Percentiles rank a stretch among this genome's conserved stretches.
Evolutionary conservation across 2,113 vertebrate genomes (phyloP).

Genomic region (Xerus inauris): DNA sequence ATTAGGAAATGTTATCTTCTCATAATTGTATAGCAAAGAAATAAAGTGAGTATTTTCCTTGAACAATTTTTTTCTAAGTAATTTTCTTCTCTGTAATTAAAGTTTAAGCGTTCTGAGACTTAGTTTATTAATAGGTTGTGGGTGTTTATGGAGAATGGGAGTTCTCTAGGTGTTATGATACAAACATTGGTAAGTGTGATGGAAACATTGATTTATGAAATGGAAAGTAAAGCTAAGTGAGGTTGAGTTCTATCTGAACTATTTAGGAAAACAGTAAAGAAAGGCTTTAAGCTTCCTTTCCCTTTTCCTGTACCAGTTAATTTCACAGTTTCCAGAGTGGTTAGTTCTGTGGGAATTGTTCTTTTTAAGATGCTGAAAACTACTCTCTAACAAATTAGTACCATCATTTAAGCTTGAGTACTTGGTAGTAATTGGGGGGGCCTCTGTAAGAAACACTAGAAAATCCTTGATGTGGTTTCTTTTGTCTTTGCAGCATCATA

Average conservation of each 20-base stretch:
- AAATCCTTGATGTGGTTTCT: constrained; percentile 8
- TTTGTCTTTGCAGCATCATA: constrained; percentile 1
- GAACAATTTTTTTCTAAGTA: constrained; percentile 35
- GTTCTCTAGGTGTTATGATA: background rate
- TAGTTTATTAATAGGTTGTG: constrained; percentile 42
- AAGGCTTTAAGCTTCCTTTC: background rate
- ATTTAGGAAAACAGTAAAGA: background rate
- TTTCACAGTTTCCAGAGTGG: background rate
- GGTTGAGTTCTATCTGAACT: background rate
- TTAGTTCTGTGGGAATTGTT: background rate
- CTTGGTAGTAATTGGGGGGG: background rate
- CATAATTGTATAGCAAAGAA: constrained; percentile 51
- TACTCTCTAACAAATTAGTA: background rate
- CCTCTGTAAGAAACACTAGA: constrained; percentile 18
- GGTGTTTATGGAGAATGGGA: constrained; percentile 31
- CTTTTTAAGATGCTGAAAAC: constrained; percentile 23
- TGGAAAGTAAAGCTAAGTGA: background rate
- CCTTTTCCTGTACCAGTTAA: background rate
- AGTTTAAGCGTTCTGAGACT: constrained; percentile 38
- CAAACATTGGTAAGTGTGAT: background rate
- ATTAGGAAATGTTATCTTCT: constrained; percentile 39
- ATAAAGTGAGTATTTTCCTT: constrained; percentile 72
- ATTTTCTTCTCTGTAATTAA: constrained; percentile 33
- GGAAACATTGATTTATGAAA: constrained; percentile 6
- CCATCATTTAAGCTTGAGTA: constrained; percentile 27